Base-by-base conservation (phyloP, 30 jellyfish, hydroid and myxozoan species). In the Aurelia sp. region DNA sequence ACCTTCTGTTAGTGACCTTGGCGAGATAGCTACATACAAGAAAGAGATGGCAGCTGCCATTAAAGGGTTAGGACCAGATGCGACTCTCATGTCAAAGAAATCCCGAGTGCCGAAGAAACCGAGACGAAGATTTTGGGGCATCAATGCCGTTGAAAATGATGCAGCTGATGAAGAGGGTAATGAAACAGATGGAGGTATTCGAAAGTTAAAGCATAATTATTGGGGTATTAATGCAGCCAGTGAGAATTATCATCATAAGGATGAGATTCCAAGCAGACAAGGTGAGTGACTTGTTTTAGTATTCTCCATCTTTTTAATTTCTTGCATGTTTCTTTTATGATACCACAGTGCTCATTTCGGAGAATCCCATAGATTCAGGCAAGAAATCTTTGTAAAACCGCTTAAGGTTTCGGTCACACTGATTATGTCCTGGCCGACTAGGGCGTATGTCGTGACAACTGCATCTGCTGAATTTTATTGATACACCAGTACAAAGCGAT, bases 21-120 rank as follows among this genome's bases (percentile, higher is more conserved):
- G 92, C 0, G 92, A 82, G 80, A 68, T 82, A 5, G 72, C 73
- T 12, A 82, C 92, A 4, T 82, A 30, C 77, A 82, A 82, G 80
- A 82, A 82, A 35, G 92, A 82, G 47, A 52, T 82, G 48, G 84
- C 92, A 2, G 92, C 86, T 9, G 92, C 92, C 13, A 58, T 82
- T 3, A 70, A 41, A 82, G 92, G 86, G 48, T 60, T 82, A 55
- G 92, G 92, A 33, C 80, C 86, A 6, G 86, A 72, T 13, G 85
- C 92, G 12, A 80, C 55, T 33, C 13, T 80, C 51, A 75, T 70
- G 74, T 9, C 67, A 66, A 82, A 82, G 80, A 82, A 82, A 58
- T 82, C 92, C 17, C 79, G 80, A 0, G 92, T 82, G 31, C 92
- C 92, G 9, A 82, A 60, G 72, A 82, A 38, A 63, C 92, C 92